Evolutionary conservation across 2,797 vertebrate species (phyloP).

Genomic region (Eulemur mongoz): DNA sequence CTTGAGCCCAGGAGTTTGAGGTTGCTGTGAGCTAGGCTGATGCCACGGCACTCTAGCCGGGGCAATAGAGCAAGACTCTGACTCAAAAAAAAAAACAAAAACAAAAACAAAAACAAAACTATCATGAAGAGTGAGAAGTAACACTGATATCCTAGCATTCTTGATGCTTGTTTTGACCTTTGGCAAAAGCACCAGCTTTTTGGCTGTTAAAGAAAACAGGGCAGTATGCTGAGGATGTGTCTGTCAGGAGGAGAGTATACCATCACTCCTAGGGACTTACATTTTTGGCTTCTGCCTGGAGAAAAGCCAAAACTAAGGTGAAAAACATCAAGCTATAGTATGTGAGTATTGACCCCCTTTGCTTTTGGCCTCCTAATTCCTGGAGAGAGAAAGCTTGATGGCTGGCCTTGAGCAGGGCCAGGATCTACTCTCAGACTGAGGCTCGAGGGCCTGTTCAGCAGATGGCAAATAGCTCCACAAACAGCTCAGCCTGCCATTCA

Average conservation of each 20-base stretch:
- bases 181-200: background rate
- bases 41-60: no score
- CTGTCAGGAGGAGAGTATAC: background rate
- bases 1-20: no score
- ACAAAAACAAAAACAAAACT: background rate
- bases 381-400: slow-evolving; percentile 1
- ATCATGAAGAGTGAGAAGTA: slow-evolving; percentile 32
- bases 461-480: background rate
- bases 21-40: no score
- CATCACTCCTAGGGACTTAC: background rate
- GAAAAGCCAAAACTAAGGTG: slow-evolving; percentile 10
- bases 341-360: background rate
- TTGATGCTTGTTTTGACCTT: slow-evolving; percentile 33
- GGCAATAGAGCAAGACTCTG: no score
- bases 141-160: slow-evolving; percentile 19
- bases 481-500: background rate
- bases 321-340: background rate
- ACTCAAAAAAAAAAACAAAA: no score
- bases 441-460: background rate
- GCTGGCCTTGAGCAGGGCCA: background rate
- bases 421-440: background rate
- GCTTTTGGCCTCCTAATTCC: background rate
- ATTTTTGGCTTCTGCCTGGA: slow-evolving; percentile 26
- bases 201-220: slow-evolving; percentile 3
- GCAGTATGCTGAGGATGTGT: background rate